Evolutionary conservation across 2,888 invertebrate species (phyloP).

Genomic region (Theretra japonica): DNA sequence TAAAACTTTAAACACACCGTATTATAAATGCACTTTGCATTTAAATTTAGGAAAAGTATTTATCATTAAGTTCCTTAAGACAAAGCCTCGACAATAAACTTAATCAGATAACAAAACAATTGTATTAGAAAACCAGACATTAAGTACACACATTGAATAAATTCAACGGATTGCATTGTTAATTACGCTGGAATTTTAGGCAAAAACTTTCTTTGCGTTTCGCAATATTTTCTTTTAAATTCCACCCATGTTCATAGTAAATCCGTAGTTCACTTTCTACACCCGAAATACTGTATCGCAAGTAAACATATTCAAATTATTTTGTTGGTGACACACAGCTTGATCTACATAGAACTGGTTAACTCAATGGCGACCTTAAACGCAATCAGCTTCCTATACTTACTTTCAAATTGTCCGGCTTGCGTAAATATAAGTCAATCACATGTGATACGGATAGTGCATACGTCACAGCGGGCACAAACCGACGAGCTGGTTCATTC

Average conservation of each 20-base stretch:
- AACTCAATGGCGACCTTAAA: conserved; percentile 57
- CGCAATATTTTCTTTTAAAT: conserved; percentile 29
- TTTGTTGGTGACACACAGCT: conserved; percentile 30
- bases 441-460: conserved; percentile 10
- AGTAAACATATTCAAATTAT: conserved; percentile 33
- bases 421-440: conserved; percentile 51
- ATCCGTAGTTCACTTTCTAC: conserved; percentile 32
- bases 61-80: background rate
- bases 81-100: background rate
- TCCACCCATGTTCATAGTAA: conserved; percentile 31
- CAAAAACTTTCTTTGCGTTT: conserved; percentile 30
- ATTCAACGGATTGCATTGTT: background rate
- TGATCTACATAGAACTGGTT: conserved; percentile 54
- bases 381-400: conserved; percentile 61
- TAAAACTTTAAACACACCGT: background rate
- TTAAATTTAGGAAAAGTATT: background rate
- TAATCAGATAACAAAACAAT: conserved; percentile 20
- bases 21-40: background rate
- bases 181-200: conserved; percentile 20
- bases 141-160: conserved; percentile 13
- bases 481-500: conserved; percentile 12
- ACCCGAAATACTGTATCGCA: conserved; percentile 27
- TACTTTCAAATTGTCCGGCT: conserved; percentile 69
- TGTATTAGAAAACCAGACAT: conserved; percentile 14
- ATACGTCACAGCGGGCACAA: conserved; percentile 23